These are phyloP conservation scores for Serrognathus titanus DNA, from an alignment of 2,888 invertebrate species.

Conservation along the genomic window DNA sequence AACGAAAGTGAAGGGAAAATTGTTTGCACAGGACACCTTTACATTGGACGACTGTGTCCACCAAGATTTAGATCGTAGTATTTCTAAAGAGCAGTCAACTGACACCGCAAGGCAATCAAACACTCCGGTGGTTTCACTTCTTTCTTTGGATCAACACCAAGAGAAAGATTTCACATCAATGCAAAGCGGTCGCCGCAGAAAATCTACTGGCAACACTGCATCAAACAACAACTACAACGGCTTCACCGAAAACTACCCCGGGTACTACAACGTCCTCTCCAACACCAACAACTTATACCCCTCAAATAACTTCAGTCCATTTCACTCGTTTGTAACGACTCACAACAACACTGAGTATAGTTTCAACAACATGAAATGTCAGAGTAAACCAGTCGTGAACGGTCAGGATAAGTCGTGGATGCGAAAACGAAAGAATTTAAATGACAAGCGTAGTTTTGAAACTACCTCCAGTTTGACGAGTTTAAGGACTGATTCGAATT, in stretches of 20 bases:
- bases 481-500: conserved; percentile 38
- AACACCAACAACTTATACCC: conserved; percentile 6
- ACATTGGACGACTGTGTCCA: conserved; percentile 12
- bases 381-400: not conserved
- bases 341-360: not conserved
- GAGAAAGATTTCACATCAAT: conserved; percentile 45
- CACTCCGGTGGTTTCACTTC: conserved; percentile 46
- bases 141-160: conserved; percentile 43
- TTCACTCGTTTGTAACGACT: not conserved
- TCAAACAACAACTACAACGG: conserved; percentile 18
- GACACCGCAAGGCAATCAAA: conserved; percentile 33
- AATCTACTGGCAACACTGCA: conserved; percentile 15
- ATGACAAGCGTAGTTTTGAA: conserved; percentile 21
- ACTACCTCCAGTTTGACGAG: conserved; percentile 32
- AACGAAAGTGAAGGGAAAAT: not conserved
- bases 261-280: conserved; percentile 4
- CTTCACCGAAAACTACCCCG: conserved; percentile 1
- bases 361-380: not conserved
- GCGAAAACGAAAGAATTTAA: conserved; percentile 2
- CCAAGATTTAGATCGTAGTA: conserved; percentile 8
- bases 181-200: conserved; percentile 44
- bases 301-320: not conserved
- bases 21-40: conserved; percentile 13
- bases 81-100: conserved; percentile 4
- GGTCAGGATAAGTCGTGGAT: not conserved